A percentile compares a stretch with the other conserved stretches of the same genome.
phyloP scores from a whole-genome alignment of 2,113 vertebrate genomes.

The Marmota flaviventris region DNA sequence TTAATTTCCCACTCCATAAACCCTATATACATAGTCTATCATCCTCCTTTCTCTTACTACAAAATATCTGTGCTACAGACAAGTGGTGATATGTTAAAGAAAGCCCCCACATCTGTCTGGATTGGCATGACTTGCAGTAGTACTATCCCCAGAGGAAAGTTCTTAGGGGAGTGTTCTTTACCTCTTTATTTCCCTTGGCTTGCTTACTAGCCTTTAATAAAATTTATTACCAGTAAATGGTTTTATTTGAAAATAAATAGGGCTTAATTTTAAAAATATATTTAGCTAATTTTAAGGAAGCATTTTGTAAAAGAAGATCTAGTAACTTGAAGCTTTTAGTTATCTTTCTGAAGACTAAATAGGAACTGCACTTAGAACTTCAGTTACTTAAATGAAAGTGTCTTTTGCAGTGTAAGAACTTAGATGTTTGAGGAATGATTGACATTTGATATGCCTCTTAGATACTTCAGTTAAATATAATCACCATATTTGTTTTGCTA shows the following conservation, averaged over 20 bases:
- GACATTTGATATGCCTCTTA: slow-evolving; percentile 34
- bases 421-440: slow-evolving; percentile 39
- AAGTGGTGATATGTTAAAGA: background rate
- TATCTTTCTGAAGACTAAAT: slow-evolving; percentile 13
- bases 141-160: background rate
- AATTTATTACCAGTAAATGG: slow-evolving; percentile 1
- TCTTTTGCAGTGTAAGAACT: background rate
- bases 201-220: background rate
- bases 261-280: background rate
- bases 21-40: background rate
- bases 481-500: slow-evolving; percentile 20
- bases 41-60: background rate
- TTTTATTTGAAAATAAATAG: slow-evolving; percentile 56
- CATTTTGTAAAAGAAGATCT: slow-evolving; percentile 20
- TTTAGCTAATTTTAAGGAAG: slow-evolving; percentile 36
- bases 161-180: background rate
- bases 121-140: background rate
- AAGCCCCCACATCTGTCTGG: background rate
- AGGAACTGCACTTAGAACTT: background rate
- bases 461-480: slow-evolving; percentile 9
- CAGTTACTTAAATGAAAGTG: background rate
- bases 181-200: background rate
- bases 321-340: slow-evolving; percentile 39
- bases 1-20: slow-evolving; percentile 4
- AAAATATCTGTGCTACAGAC: background rate